phyloP scores from a whole-genome alignment of 2,797 vertebrate species.

The Eulemur coronatus region DNA sequence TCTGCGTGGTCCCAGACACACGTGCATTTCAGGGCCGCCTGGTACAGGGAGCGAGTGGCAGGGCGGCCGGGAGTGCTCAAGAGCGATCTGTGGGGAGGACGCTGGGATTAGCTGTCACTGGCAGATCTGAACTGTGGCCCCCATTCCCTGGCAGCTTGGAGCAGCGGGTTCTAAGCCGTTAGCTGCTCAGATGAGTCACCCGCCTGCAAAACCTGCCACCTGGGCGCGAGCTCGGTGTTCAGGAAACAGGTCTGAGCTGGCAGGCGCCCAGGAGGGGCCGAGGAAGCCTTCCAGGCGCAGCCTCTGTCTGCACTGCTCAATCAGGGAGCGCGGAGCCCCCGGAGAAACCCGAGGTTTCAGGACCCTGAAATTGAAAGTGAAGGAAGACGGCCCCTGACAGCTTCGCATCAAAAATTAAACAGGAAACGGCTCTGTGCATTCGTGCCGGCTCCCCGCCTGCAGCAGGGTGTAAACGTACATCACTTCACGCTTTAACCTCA shows the following conservation, averaged over 20 bases:
- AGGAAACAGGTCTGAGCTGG: neutral
- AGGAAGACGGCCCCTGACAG: neutral
- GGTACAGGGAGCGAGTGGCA: neutral
- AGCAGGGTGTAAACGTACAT: neutral
- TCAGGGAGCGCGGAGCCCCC: neutral
- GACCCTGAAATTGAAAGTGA: neutral
- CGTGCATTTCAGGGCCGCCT: neutral
- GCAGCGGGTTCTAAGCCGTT: neutral
- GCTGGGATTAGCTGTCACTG: neutral
- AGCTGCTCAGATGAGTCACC: neutral
- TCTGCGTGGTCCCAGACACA: neutral
- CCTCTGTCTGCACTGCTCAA: neutral
- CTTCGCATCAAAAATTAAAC: constrained; percentile 49
- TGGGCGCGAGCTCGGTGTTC: constrained; percentile 8
- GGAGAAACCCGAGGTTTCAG: neutral
- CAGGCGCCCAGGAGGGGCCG: neutral
- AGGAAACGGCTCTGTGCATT: neutral
- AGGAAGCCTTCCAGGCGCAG: neutral
- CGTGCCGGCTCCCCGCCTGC: neutral
- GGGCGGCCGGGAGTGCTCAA: neutral
- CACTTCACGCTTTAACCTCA: neutral
- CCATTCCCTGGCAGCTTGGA: neutral
- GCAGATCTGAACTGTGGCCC: neutral
- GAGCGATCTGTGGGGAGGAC: neutral
- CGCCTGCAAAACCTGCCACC: neutral